These are phyloP conservation scores for Lytechinus variegatus DNA, from an alignment of 35 echinoderm and acorn worm species.

Conservation along the genomic window DNA sequence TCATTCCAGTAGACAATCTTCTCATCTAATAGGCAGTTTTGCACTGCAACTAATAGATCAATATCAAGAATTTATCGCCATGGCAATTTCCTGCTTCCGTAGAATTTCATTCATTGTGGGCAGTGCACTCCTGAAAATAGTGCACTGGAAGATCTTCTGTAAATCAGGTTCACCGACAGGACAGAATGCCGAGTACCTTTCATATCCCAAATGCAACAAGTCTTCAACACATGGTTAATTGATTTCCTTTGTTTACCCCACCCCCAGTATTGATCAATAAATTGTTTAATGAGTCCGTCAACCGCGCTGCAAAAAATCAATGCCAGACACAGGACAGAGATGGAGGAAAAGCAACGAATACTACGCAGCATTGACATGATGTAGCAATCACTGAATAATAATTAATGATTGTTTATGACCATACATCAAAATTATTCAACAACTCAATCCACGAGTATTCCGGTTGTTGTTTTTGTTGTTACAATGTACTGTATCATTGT, in stretches of 20 bases:
- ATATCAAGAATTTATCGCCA: not conserved
- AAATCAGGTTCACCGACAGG: not conserved
- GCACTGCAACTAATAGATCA: not conserved
- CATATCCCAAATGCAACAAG: not conserved
- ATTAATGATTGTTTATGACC: too few relatives aligned
- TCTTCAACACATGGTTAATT: not conserved
- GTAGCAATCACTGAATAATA: too few relatives aligned
- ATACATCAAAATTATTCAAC: too few relatives aligned
- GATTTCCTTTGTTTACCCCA: not conserved
- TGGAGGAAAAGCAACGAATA: not conserved
- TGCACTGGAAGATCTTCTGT: not conserved
- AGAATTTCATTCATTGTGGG: not conserved
- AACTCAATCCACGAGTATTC: too few relatives aligned
- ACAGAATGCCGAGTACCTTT: not conserved
- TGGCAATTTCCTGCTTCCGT: not conserved
- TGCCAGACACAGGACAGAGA: not conserved
- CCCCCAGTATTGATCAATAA: not conserved
- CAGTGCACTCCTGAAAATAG: not conserved
- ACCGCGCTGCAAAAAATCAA: not conserved
- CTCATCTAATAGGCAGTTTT: not conserved
- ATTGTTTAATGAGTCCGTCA: not conserved
- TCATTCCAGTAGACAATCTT: not conserved
- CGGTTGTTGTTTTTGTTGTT: too few relatives aligned
- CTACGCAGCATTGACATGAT: too few relatives aligned
- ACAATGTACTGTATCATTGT: too few relatives aligned